Evolutionary conservation across 1,140 invertebrate species (phyloP).

Genomic region (Globodera rostochiensis): DNA sequence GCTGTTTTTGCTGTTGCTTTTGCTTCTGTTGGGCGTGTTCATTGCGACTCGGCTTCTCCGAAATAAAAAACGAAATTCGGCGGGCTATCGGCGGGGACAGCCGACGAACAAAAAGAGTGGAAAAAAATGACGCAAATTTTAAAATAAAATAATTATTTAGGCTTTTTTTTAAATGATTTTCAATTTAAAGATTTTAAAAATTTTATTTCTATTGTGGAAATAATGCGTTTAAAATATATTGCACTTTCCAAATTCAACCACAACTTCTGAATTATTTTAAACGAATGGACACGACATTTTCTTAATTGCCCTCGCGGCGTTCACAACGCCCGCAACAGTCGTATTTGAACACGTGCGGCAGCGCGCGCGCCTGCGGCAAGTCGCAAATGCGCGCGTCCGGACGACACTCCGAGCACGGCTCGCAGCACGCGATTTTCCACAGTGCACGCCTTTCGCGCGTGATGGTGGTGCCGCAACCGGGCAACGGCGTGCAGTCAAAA

Average conservation of each 20-base stretch:
- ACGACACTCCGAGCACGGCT: constrained; percentile 10
- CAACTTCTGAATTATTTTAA: too few relatives aligned
- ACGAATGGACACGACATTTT: neutral
- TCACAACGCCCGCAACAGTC: constrained; percentile 4
- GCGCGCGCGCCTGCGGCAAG: neutral
- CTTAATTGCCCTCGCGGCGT: neutral
- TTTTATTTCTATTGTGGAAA: neutral
- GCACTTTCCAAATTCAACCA: too few relatives aligned
- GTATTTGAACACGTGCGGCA: constrained; percentile 3
- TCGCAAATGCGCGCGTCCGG: neutral
- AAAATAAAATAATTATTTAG: neutral
- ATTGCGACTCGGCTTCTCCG: neutral
- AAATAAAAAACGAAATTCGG: neutral
- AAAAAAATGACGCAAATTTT: neutral
- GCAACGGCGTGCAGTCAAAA: neutral
- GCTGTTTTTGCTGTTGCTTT: neutral
- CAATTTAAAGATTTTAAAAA: neutral
- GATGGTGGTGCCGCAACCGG: neutral
- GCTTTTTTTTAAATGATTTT: neutral
- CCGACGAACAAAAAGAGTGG: neutral
- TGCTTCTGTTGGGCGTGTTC: neutral
- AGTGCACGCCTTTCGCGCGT: neutral
- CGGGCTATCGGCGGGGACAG: neutral
- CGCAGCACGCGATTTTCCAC: constrained; percentile 5
- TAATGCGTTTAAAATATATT: too few relatives aligned